Evolutionary conservation across 2,113 vertebrate species (phyloP).

Genomic region (Indri indri): DNA sequence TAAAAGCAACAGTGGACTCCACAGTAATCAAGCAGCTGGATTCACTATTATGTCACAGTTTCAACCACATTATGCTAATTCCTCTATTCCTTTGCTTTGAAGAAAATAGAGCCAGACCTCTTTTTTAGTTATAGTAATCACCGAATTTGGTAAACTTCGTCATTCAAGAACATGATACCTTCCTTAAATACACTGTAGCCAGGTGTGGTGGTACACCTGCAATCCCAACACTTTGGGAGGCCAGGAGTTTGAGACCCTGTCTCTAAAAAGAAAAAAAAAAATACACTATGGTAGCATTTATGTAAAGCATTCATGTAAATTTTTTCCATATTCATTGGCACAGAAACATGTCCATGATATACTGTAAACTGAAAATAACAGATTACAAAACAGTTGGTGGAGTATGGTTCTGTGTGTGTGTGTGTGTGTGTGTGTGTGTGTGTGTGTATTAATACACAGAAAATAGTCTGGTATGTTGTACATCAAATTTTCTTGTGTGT

Average conservation of each 20-base stretch:
- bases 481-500: not conserved
- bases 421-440: not conserved
- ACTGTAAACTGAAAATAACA: not conserved
- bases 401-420: not conserved
- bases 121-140: conserved; percentile 2
- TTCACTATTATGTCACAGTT: not conserved
- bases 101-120: not conserved
- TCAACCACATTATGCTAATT: conserved; percentile 2
- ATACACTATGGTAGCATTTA: not conserved
- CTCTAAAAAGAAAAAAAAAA: no score
- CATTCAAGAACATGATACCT: not conserved
- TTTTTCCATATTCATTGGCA: not conserved
- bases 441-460: not conserved
- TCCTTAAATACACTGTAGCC: not conserved
- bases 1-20: not conserved
- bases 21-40: not conserved
- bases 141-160: not conserved
- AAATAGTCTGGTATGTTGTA: not conserved
- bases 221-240: no score
- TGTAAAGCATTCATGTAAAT: not conserved
- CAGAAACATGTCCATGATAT: not conserved
- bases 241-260: no score
- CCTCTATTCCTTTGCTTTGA: not conserved
- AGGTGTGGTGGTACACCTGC: no score
- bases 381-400: not conserved